phyloP scores from a whole-genome alignment of 2,888 invertebrate species.

The Caenorhabditis sp. region DNA sequence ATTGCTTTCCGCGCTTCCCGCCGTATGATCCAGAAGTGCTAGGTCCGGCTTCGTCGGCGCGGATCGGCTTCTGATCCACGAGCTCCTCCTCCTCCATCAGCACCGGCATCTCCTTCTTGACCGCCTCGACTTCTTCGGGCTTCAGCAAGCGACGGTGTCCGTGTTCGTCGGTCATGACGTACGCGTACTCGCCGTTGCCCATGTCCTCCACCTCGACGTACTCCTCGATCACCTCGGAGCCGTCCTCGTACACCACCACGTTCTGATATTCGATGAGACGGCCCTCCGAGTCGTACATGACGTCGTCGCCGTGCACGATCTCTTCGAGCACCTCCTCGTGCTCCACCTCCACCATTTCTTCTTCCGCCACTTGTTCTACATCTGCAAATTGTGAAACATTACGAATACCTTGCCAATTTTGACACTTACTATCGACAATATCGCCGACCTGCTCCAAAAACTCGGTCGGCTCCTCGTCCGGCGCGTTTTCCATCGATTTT shows the following conservation, averaged over 20 bases:
- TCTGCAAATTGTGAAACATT: slow-evolving; percentile 9
- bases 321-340: slow-evolving; percentile 39
- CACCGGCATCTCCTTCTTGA: slow-evolving; percentile 14
- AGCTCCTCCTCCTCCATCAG: slow-evolving; percentile 8
- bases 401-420: not conserved
- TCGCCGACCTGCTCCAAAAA: slow-evolving; percentile 19
- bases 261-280: slow-evolving; percentile 14
- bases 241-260: slow-evolving; percentile 37
- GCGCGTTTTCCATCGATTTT: slow-evolving; percentile 25
- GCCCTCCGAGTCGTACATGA: slow-evolving; percentile 4
- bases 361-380: slow-evolving; percentile 14
- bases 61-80: slow-evolving; percentile 1
- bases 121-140: slow-evolving; percentile 16
- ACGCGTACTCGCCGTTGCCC: slow-evolving; percentile 16
- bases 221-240: slow-evolving; percentile 33
- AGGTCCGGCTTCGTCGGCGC: not conserved
- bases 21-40: not conserved
- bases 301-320: slow-evolving; percentile 29
- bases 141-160: slow-evolving; percentile 35
- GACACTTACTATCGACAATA: slow-evolving; percentile 19
- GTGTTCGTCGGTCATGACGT: slow-evolving; percentile 29
- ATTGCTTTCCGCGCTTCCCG: not conserved
- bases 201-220: slow-evolving; percentile 36
- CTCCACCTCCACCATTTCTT: no score
- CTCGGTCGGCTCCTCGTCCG: slow-evolving; percentile 26